Base-by-base conservation (phyloP, 1,140 invertebrate genomes). In the Calosoma granatense region DNA sequence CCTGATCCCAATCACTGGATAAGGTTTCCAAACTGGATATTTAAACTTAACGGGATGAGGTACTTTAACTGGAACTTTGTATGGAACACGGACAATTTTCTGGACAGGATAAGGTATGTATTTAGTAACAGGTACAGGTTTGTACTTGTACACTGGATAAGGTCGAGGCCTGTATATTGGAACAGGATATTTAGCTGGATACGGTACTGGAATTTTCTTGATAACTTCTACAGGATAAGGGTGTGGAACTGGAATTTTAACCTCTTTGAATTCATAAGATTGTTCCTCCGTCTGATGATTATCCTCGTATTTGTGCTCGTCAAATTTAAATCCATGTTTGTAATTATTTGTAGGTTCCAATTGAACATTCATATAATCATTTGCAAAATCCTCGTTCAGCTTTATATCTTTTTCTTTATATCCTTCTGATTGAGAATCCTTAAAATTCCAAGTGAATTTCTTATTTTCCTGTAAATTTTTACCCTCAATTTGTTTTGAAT, bases 1-100 rank as follows among this genome's bases (percentile, higher is more conserved):
- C 26, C 14, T 30, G 26, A 14, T 30, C 14, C 77, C 63, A 39
- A 65, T 70, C 54, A 65, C 52, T 66, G 72, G 47, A 65, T 73
- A 65, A 68, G 65, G 60, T 51, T 64, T 62, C 43, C 67, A 66
- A 51, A 61, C 56, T 15, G 43, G 59, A 30, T 61, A 51, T 54
- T 57, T 60, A n/a, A 59, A 43, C 19, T 61, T 61, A 51, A 71
- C 68, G 41, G 70, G 67, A 30, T 66, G 63, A 23, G 65, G 66
- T 36, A 70, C 66, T 61, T 70, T 70, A 6, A 72, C 69, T 55
- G 70, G 67, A 53, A 30, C 26, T 14, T 30, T 30, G 6, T 6
- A 4, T 30, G 26, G 26, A 14, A 6, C 4, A 6, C 6, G 26
- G 26, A 30, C 14, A 14, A 6, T 4, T 30, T 30, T 30, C 6